Base-by-base conservation (phyloP, 2,113 vertebrate species). In the Hiodon alosoides region DNA sequence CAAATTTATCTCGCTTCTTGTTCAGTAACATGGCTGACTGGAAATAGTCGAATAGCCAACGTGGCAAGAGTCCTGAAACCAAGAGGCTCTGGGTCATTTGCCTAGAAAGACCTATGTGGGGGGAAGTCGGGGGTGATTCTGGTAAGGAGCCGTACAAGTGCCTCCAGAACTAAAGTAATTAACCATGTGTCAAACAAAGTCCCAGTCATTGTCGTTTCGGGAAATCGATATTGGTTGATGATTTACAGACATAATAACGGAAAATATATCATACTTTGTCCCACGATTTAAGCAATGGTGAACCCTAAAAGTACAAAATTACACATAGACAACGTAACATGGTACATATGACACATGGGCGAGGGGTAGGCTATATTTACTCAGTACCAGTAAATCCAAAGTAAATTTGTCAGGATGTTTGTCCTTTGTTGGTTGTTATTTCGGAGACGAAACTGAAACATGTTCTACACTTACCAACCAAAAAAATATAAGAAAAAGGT, bases 371-470 rank as follows among this genome's bases (percentile, higher is more conserved):
- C 31, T 31, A 31, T 31, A 31, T 31, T 31, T 31, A 31, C 31
- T 31, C 31, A 31, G 31, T 1, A 31, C 31, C 31, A 31, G 31
- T 31, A 31, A 31, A 31, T 31, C 31, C 31, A 31, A 31, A 31
- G 31, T 31, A 31, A 31, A 31, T 31, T 31, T 31, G 0, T 31
- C 31, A 31, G 31, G 31, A 31, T 31, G 31, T 31, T 31, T 31
- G 31, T 31, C 31, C 69, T 71, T 60, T 60, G 79, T 72, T 74
- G 81, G 79, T 83, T 78, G 74, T 81, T 78, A 77, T 69, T 66
- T 77, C 78, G 67, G 53, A 73, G 54, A 64, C 53, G 67, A 86
- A 86, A 86, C 80, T 81, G 76, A 85, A 84, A 83, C 64, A 71
- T 80, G 83, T 83, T 67, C 48, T 57, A 31, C 31, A 69, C 70